phyloP scores from a whole-genome alignment of 1,140 invertebrate genomes.

The Drosophila tropicalis region DNA sequence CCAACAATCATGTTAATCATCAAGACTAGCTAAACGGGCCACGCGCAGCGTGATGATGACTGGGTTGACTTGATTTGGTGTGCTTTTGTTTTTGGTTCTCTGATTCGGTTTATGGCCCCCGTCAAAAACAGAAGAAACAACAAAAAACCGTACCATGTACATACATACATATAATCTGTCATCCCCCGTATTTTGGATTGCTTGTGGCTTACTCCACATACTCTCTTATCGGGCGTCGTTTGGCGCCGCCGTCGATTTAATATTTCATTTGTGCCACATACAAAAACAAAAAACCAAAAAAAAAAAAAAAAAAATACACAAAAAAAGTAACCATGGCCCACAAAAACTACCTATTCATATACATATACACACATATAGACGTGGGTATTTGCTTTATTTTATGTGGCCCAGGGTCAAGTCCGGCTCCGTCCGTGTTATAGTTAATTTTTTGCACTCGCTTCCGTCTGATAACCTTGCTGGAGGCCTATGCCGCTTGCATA shows the following conservation, averaged over 20 bases:
- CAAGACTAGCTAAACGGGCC: not conserved
- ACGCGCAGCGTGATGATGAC: constrained; percentile 6
- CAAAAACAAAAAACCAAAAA: not conserved
- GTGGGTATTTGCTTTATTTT: constrained; percentile 6
- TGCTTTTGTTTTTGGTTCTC: constrained; percentile 1
- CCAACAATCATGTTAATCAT: constrained; percentile 9
- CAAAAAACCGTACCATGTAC: too few species aligned
- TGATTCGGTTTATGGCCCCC: not conserved
- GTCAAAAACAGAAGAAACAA: not conserved
- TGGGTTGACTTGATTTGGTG: constrained; percentile 7
- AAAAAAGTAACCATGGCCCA: constrained; percentile 9
- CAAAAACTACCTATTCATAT: constrained; percentile 7
- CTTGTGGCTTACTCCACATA: not conserved
- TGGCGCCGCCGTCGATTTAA: constrained; percentile 9
- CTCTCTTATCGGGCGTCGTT: constrained; percentile 10
- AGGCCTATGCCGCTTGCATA: constrained; percentile 13
- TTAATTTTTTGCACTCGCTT: constrained; percentile 8
- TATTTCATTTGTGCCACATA: constrained; percentile 7
- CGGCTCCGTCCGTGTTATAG: constrained; percentile 7
- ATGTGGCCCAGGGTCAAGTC: constrained; percentile 10
- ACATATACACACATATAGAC: not conserved
- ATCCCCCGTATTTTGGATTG: constrained; percentile 9
- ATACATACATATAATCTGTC: constrained; percentile 1
- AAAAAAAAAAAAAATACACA: not conserved
- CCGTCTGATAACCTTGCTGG: constrained; percentile 6